Base-by-base conservation (phyloP, 1,140 invertebrate genomes). In the Aradophagus sp. region DNA sequence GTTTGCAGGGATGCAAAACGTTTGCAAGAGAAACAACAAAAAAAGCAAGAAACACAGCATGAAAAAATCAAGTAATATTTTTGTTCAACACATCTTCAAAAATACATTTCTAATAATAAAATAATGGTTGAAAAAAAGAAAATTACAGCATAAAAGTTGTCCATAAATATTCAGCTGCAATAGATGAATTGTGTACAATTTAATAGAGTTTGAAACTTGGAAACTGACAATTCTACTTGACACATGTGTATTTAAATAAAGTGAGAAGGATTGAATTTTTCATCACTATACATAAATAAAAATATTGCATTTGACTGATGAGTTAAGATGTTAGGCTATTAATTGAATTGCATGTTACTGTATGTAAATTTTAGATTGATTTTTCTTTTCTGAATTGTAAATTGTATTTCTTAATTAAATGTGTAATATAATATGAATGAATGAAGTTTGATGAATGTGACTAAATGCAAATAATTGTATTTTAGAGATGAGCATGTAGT, bases 1-100 rank as follows among this genome's bases (percentile, higher is more conserved):
- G n/a, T n/a, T n/a, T n/a, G n/a, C n/a, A 90, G 89, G 59, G 89
- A 90, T 81, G 89, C 89, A 7, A 88, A 90, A 23, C 76, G 86
- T 70, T 89, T 91, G 87, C 78, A 89, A 56, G 85, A 89, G 66
- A 91, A 91, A 67, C 89, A 90, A 66, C 58, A 65, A 2, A 29
- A 85, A 85, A 58, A 85, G 20, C 67, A 76, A 29, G 67, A 77
- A 31, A 74, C 74, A 0, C 42, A 70, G 32, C n/a, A 58, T 58
- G 12, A 77, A 75, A 3, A 75, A 73, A 10, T 35, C 52, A 3
- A 83, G 84, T 20, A 50, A 77, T 62, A 52, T 32, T 13, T 53
- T 10, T 29, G 29, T 52, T n/a, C n/a, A n/a, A n/a, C n/a, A n/a
- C n/a, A n/a, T n/a, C n/a, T n/a, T n/a, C n/a, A n/a, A n/a, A n/a